These are phyloP conservation scores for Nyctereutes procyonoides DNA, from an alignment of 2,113 vertebrate species.

Conservation along the genomic window DNA sequence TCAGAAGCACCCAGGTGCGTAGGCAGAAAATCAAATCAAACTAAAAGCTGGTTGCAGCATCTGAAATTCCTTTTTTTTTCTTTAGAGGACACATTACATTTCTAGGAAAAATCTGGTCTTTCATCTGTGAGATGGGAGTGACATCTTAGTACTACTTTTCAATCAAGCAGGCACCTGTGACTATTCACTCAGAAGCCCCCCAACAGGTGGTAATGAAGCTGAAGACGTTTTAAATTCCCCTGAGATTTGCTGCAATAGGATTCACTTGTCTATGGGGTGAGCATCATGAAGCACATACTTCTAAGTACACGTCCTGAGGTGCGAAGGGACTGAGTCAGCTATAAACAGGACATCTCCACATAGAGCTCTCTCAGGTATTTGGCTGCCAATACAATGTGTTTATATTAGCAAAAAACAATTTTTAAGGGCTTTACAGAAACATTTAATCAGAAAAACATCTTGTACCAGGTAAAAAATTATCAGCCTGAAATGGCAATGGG, in stretches of 20 bases:
- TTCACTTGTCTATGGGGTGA: not conserved
- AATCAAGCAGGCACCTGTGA: not conserved
- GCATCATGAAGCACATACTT: not conserved
- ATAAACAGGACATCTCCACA: not conserved
- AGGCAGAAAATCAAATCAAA: not conserved
- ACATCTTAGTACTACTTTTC: not conserved
- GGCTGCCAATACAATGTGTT: not conserved
- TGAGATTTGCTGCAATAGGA: not conserved
- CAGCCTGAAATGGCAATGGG: not conserved
- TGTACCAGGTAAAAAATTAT: not conserved
- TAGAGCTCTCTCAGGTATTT: not conserved
- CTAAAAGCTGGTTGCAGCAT: not conserved
- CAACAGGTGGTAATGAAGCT: not conserved
- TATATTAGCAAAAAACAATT: not conserved
- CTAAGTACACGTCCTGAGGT: not conserved
- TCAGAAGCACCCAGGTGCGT: not conserved
- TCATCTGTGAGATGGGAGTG: not conserved
- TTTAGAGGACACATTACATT: not conserved
- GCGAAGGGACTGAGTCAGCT: not conserved
- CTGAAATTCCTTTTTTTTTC: constrained; percentile 15
- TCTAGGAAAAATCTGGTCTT: not conserved
- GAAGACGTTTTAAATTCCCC: not conserved
- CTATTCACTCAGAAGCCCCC: not conserved
- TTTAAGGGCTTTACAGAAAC: not conserved
- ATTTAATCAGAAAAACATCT: constrained; percentile 1